Evolutionary conservation across 1,140 invertebrate genomes (phyloP).

Genomic region (Tigriopus japonicus): DNA sequence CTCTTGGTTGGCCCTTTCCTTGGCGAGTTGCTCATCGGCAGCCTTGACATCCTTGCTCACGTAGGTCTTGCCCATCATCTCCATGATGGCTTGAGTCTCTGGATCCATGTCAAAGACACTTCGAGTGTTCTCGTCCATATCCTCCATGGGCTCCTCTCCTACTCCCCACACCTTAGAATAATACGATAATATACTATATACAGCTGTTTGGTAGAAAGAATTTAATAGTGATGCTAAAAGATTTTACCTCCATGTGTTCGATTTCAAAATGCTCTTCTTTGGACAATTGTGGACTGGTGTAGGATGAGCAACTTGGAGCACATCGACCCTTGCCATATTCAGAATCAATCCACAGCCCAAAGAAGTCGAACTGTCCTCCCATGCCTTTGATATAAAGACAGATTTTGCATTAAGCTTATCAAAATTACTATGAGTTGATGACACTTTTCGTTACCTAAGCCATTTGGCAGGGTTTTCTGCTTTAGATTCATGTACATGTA

Average conservation of each 20-base stretch:
- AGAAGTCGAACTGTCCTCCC: background rate
- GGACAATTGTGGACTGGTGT: background rate
- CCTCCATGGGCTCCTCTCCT: background rate
- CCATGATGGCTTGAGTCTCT: background rate
- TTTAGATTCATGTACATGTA: background rate
- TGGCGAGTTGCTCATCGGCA: background rate
- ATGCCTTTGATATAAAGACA: background rate
- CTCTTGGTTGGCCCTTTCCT: too few species aligned
- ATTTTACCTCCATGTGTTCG: background rate
- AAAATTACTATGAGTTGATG: too few species aligned
- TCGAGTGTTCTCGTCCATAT: background rate
- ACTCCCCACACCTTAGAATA: background rate
- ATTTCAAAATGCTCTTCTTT: background rate
- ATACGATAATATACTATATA: too few species aligned
- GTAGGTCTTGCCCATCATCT: background rate
- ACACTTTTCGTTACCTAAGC: background rate
- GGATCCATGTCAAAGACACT: background rate
- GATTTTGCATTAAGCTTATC: too few species aligned
- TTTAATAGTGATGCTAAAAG: too few species aligned
- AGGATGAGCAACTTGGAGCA: conserved; percentile 1
- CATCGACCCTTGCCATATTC: background rate
- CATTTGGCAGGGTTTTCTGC: background rate
- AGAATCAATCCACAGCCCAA: background rate
- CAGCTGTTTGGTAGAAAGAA: too few species aligned
- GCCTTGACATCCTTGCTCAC: background rate